Percentiles rank a stretch among this genome's conserved stretches.
phyloP scores from a whole-genome alignment of 1,140 invertebrate species.

The Listronotus bonariensis region DNA sequence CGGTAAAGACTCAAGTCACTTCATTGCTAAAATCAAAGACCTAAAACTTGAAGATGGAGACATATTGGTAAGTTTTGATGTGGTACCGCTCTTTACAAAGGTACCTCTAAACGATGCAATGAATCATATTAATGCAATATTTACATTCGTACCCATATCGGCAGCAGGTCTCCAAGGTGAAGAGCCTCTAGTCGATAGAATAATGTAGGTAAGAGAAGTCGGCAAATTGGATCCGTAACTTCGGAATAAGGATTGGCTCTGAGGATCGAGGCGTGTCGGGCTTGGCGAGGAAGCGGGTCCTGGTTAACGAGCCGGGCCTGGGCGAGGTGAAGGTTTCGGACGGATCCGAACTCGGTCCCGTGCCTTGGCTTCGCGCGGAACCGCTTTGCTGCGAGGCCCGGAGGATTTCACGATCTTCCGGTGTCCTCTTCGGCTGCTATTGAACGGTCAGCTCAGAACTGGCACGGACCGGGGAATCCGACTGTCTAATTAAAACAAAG shows the following conservation, averaged over 20 bases:
- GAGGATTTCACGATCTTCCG: conserved; percentile 20
- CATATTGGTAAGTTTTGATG: too few species aligned
- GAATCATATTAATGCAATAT: too few species aligned
- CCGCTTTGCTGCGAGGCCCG: conserved; percentile 43
- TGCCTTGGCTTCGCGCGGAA: conserved; percentile 46
- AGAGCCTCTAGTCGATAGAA: conserved; percentile 88
- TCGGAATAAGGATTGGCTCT: conserved; percentile 78
- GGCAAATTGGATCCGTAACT: conserved; percentile 80
- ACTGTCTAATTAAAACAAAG: conserved; percentile 89
- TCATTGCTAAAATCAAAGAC: too few species aligned
- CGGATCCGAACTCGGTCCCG: conserved; percentile 46
- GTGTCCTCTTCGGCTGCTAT: conserved; percentile 61
- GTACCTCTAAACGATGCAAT: too few species aligned
- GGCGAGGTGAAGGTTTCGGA: conserved; percentile 38
- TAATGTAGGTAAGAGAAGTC: conserved; percentile 88
- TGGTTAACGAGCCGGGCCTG: conserved; percentile 52
- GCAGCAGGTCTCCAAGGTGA: conserved; percentile 88
- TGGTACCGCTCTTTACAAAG: too few species aligned
- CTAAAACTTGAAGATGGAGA: too few species aligned
- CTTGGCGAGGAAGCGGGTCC: conserved; percentile 43
- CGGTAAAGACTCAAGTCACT: too few species aligned
- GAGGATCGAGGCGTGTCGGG: conserved; percentile 60
- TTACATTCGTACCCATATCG: conserved; percentile 76
- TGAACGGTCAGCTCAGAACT: conserved; percentile 78
- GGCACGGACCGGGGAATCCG: conserved; percentile 78